A percentile compares a stretch with the other conserved stretches of the same genome.
Evolutionary conservation across 1,140 invertebrate species (phyloP).

Genomic region (Philotrypesis tridentata): DNA sequence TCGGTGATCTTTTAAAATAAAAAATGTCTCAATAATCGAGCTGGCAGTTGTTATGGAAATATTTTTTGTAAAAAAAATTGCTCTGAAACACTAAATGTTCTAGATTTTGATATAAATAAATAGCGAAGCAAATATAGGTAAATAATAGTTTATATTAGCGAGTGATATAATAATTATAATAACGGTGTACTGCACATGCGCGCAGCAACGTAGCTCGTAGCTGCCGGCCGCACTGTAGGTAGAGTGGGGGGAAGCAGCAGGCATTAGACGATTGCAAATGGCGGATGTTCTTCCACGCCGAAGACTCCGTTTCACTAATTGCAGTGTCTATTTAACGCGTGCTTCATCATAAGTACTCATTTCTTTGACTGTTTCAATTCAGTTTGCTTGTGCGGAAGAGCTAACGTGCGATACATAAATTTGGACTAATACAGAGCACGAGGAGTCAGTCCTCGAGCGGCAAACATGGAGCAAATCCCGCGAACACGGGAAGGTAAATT

Average conservation of each 20-base stretch:
- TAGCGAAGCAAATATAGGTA: no score
- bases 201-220: no score
- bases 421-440: background rate
- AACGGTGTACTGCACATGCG: no score
- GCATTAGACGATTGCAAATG: conserved; percentile 34
- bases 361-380: background rate
- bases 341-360: background rate
- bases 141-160: no score
- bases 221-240: background rate
- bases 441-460: background rate
- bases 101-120: no score
- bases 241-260: background rate
- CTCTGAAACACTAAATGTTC: no score
- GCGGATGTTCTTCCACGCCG: conserved; percentile 40
- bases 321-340: background rate
- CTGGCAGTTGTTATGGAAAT: no score
- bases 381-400: background rate
- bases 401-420: background rate
- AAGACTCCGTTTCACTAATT: conserved; percentile 20
- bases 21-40: no score
- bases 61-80: no score
- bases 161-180: no score
- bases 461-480: conserved; percentile 76
- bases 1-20: no score
- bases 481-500: conserved; percentile 85